phyloP scores from a whole-genome alignment of 2,888 invertebrate genomes.

The Anarsia innoxiella region DNA sequence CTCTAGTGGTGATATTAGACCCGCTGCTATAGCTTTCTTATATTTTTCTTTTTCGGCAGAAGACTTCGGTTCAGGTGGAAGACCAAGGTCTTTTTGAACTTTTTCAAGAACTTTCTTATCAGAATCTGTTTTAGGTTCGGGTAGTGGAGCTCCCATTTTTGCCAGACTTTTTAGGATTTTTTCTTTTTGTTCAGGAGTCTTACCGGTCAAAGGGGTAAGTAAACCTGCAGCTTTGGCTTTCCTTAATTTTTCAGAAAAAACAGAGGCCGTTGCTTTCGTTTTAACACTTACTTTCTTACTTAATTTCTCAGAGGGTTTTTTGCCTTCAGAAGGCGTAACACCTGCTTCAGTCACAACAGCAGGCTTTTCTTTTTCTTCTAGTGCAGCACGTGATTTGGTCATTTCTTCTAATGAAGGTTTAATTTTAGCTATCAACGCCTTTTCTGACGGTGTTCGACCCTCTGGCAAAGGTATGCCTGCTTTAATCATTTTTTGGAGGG shows the following conservation, averaged over 20 bases:
- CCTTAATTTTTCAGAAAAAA: neutral
- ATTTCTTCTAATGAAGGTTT: too few species aligned
- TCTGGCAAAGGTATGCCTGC: slow-evolving; percentile 24
- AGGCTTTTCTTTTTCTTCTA: too few species aligned
- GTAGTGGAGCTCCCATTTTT: slow-evolving; percentile 18
- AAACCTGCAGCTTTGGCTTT: neutral
- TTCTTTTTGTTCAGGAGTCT: neutral
- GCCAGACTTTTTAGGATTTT: neutral
- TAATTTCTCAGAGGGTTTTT: too few species aligned
- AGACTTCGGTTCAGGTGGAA: slow-evolving; percentile 28
- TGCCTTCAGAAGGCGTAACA: neutral
- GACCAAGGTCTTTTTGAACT: slow-evolving; percentile 19
- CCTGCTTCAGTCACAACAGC: too few species aligned
- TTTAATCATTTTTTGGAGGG: slow-evolving; percentile 24
- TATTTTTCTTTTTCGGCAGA: slow-evolving; percentile 6
- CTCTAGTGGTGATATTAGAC: slow-evolving; percentile 24
- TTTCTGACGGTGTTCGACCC: slow-evolving; percentile 23
- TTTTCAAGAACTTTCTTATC: slow-evolving; percentile 28
- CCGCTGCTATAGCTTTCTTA: slow-evolving; percentile 23
- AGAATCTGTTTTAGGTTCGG: slow-evolving; percentile 31
- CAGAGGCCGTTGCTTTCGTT: too few species aligned
- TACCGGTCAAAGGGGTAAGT: slow-evolving; percentile 12
- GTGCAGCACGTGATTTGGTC: too few species aligned
- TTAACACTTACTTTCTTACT: too few species aligned
- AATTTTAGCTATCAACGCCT: slow-evolving; percentile 16